A percentile compares a stretch with the other conserved stretches of the same genome.
phyloP scores from a whole-genome alignment of 2,797 vertebrate species.

The Percopsis omiscomaycus region DNA sequence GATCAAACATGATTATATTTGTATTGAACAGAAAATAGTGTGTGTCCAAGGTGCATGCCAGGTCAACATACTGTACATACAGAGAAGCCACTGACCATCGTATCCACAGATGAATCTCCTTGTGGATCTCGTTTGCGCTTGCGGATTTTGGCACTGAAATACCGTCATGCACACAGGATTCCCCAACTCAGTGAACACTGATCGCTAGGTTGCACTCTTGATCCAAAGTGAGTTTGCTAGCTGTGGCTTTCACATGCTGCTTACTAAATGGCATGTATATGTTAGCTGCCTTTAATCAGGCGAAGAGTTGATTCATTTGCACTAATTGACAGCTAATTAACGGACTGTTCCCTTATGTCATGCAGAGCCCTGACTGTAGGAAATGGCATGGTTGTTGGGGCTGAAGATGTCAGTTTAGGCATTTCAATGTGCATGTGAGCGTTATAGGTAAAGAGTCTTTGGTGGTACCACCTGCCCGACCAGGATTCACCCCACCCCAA shows the following conservation, averaged over 20 bases:
- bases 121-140: too few species aligned
- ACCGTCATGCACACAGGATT: not conserved
- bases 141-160: too few species aligned
- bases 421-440: slow-evolving; percentile 6
- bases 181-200: slow-evolving; percentile 37
- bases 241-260: slow-evolving; percentile 83
- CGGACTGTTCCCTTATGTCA: slow-evolving; percentile 45
- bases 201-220: slow-evolving; percentile 78
- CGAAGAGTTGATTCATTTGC: slow-evolving; percentile 87
- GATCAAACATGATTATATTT: too few species aligned
- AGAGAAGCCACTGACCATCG: too few species aligned
- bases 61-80: too few species aligned
- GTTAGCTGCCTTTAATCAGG: slow-evolving; percentile 88
- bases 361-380: slow-evolving; percentile 66
- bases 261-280: slow-evolving; percentile 78
- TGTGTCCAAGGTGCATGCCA: too few species aligned
- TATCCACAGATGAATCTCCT: too few species aligned
- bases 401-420: slow-evolving; percentile 14
- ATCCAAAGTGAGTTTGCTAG: slow-evolving; percentile 93
- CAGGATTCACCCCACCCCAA: slow-evolving; percentile 18
- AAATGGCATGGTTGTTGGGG: slow-evolving; percentile 71
- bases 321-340: slow-evolving; percentile 90
- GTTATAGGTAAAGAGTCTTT: slow-evolving; percentile 22
- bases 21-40: too few species aligned
- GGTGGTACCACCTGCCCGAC: slow-evolving; percentile 53